Evolutionary conservation across 2,888 invertebrate genomes (phyloP).

Genomic region (Trichopoda pennipes): DNA sequence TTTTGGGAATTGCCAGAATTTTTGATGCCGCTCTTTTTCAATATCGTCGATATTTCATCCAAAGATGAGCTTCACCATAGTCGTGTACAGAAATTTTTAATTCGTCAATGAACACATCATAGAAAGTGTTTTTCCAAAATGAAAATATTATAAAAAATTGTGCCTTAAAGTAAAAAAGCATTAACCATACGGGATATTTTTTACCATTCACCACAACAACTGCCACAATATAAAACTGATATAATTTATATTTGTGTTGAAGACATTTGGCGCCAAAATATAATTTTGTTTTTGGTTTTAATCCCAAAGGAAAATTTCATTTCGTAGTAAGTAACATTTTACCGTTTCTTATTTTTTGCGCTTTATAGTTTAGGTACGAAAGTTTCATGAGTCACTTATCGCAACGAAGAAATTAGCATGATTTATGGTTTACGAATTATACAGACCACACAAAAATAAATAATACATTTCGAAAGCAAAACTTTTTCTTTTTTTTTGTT

Average conservation of each 20-base stretch:
- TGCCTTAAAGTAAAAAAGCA: background rate
- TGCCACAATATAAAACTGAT: constrained; percentile 37
- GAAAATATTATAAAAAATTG: no score
- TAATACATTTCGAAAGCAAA: constrained; percentile 30
- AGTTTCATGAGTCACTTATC: constrained; percentile 50
- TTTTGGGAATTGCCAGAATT: no score
- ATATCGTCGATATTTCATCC: no score
- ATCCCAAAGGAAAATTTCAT: constrained; percentile 38
- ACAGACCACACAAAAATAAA: constrained; percentile 50
- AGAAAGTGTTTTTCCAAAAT: no score
- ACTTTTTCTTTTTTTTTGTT: background rate
- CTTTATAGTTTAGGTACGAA: constrained; percentile 48
- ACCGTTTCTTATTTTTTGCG: constrained; percentile 32
- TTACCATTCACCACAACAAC: constrained; percentile 31
- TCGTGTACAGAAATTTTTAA: no score
- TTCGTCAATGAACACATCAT: no score
- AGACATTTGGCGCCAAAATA: constrained; percentile 52
- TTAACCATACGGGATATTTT: background rate
- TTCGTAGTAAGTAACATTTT: constrained; percentile 37
- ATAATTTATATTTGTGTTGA: constrained; percentile 48
- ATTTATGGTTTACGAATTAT: constrained; percentile 53
- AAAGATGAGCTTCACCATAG: no score
- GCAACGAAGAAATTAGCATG: constrained; percentile 50
- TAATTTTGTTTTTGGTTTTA: background rate
- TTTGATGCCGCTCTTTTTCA: no score